phyloP scores from a whole-genome alignment of 92 coral and sea anemone species.

The Parazoanthus swiftii region DNA sequence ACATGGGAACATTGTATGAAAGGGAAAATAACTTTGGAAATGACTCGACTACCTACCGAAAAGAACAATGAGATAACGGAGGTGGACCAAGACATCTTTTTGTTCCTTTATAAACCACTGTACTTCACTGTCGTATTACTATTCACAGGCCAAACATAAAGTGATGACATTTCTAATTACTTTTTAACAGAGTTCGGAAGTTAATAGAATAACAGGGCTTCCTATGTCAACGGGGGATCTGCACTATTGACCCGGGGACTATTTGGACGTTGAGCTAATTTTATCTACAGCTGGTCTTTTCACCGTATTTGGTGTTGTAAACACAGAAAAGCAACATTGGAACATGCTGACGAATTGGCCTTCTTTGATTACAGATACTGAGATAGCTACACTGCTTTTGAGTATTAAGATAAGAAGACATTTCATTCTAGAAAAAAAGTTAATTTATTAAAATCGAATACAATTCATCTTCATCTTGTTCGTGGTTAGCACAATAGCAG shows the following conservation, averaged over 20 bases:
- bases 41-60: background rate
- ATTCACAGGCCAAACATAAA: background rate
- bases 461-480: background rate
- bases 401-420: background rate
- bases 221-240: background rate
- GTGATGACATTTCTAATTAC: background rate
- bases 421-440: too few species aligned
- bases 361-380: background rate
- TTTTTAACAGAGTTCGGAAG: background rate
- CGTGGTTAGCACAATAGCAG: background rate
- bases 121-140: background rate
- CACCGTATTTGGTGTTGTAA: conserved; percentile 3
- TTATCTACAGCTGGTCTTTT: background rate
- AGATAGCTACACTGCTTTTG: background rate
- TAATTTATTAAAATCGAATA: too few species aligned
- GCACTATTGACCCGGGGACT: background rate
- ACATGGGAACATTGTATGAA: too few species aligned
- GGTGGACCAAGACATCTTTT: background rate
- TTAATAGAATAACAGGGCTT: background rate
- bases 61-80: background rate
- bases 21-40: background rate
- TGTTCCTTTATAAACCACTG: background rate
- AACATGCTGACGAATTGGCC: background rate
- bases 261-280: background rate
- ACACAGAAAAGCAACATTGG: background rate